Conservation (phyloP, 2,113 vertebrate species). For the Dendropsophus ebraccatus region DNA sequence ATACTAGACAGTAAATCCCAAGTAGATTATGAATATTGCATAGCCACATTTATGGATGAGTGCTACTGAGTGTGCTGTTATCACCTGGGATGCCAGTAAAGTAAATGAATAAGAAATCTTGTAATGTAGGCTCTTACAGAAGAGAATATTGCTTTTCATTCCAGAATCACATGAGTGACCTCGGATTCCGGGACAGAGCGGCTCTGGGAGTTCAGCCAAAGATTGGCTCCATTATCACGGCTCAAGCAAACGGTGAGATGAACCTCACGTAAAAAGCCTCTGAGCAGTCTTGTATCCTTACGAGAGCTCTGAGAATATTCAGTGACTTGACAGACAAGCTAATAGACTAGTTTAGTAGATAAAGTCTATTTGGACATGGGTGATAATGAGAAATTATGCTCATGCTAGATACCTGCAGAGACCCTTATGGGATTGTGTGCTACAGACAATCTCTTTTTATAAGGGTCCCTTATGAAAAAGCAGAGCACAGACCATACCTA, state of each 20-base stretch:
- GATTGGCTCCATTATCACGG: not conserved
- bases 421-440: not conserved
- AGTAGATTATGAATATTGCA: conserved; percentile 6
- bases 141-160: not conserved
- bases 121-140: not conserved
- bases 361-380: not conserved
- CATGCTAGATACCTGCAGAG: not conserved
- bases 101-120: not conserved
- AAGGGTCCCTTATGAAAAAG: not conserved
- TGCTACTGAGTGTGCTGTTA: not conserved
- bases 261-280: not conserved
- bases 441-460: not conserved
- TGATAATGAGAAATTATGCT: not conserved
- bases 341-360: not conserved
- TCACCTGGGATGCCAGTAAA: not conserved
- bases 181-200: not conserved
- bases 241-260: not conserved
- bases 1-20: not conserved
- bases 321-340: not conserved
- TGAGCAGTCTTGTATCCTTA: not conserved
- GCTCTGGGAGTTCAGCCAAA: not conserved
- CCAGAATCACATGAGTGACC: conserved; percentile 15
- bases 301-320: not conserved
- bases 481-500: not conserved
- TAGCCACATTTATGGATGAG: not conserved